Evolutionary conservation across 2,113 vertebrate genomes (phyloP).

Genomic region (Otus sunia): DNA sequence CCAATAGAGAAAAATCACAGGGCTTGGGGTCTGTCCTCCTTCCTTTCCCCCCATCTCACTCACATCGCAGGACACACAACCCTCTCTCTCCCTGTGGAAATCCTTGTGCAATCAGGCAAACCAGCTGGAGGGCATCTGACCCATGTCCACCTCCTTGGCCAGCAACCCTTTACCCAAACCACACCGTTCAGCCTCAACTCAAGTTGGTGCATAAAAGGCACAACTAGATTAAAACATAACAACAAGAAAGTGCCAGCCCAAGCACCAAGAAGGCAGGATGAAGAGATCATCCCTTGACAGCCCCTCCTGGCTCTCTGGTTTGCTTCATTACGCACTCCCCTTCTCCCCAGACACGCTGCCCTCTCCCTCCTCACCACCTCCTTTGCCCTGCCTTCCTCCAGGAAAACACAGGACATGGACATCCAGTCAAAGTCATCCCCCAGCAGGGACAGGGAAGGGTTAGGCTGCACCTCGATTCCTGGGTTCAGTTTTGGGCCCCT

Average conservation of each 20-base stretch:
- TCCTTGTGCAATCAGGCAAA: background rate
- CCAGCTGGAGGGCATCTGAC: background rate
- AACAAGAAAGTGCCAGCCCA: background rate
- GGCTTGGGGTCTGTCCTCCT: background rate
- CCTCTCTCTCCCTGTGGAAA: background rate
- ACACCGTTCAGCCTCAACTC: background rate
- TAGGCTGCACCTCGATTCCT: too few species aligned
- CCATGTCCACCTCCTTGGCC: fast-evolving
- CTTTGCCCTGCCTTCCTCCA: fast-evolving
- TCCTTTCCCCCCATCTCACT: background rate
- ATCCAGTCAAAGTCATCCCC: background rate
- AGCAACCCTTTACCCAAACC: background rate
- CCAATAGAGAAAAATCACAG: fast-evolving
- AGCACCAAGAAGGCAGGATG: background rate
- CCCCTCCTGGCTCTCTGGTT: too few species aligned
- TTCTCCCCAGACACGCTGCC: background rate
- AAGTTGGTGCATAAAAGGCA: background rate
- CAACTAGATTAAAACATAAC: background rate
- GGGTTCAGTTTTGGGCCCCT: too few species aligned
- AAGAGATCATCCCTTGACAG: too few species aligned
- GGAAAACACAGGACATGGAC: background rate
- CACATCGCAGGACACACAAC: background rate
- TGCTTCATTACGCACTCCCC: too few species aligned
- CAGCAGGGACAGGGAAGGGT: too few species aligned
- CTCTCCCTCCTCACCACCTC: background rate